phyloP scores from a whole-genome alignment of 35 echinoderm and acorn worm species.

The Acanthaster planci region DNA sequence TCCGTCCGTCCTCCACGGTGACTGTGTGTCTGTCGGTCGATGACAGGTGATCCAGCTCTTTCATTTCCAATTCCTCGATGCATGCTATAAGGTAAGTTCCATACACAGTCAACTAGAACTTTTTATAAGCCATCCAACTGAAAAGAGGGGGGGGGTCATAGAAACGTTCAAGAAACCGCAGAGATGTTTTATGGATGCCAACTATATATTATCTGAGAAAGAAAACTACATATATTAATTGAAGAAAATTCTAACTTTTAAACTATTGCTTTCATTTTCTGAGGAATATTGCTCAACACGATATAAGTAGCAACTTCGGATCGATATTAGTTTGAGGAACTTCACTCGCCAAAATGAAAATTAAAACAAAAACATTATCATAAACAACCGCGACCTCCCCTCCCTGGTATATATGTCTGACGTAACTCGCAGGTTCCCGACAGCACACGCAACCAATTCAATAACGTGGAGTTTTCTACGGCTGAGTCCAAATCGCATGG shows the following conservation, averaged over 20 bases:
- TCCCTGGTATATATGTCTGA: constrained; percentile 29
- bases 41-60: too few relatives aligned
- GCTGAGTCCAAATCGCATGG: too few relatives aligned
- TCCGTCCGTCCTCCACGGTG: too few relatives aligned
- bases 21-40: too few relatives aligned
- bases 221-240: background rate
- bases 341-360: constrained; percentile 4
- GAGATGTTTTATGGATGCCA: background rate
- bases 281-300: background rate
- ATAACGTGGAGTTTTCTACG: background rate
- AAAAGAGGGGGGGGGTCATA: background rate
- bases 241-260: background rate
- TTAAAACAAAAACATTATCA: constrained; percentile 35
- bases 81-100: too few relatives aligned
- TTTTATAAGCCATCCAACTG: too few relatives aligned
- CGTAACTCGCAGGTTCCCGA: constrained; percentile 26
- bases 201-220: background rate
- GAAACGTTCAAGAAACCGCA: background rate
- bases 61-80: too few relatives aligned
- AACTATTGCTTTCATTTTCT: background rate
- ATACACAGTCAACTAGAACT: too few relatives aligned
- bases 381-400: constrained; percentile 21
- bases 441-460: background rate
- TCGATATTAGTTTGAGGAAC: background rate
- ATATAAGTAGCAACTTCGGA: background rate